Percentiles rank a stretch among this genome's conserved stretches.
These are phyloP conservation scores for Coilia nasus DNA, from an alignment of 2,797 vertebrate species.

Conservation along the genomic window DNA sequence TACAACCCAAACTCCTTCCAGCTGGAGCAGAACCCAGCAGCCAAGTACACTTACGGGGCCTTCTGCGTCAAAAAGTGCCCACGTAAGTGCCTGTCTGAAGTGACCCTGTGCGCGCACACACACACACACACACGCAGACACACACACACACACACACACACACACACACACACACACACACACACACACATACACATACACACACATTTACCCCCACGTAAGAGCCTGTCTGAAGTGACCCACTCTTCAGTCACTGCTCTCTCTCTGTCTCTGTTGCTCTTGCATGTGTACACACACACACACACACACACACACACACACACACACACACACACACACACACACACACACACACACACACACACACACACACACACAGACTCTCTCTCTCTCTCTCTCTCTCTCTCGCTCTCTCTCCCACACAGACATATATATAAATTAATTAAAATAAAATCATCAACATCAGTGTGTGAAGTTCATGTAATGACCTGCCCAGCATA, in stretches of 20 bases:
- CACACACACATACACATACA: not conserved
- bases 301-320: not conserved
- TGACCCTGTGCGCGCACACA: not conserved
- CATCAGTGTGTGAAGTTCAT: too few species aligned
- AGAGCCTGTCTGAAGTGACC: too few species aligned
- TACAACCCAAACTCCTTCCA: constrained; percentile 97
- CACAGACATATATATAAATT: too few species aligned
- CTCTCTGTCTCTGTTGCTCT: too few species aligned
- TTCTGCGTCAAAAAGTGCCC: constrained; percentile 98
- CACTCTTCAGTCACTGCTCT: too few species aligned
- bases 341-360: constrained; percentile 29
- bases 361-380: not conserved
- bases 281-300: too few species aligned
- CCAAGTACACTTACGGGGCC: constrained; percentile 96
- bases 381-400: too few species aligned
- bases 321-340: not conserved
- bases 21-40: constrained; percentile 91
- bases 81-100: constrained; percentile 75
- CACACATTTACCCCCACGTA: not conserved
- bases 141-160: not conserved
- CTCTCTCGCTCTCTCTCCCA: too few species aligned
- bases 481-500: too few species aligned
- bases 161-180: not conserved
- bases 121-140: not conserved
- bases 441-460: too few species aligned